These are phyloP conservation scores for Urocitellus parryii DNA, from an alignment of 2,113 vertebrate genomes.

Conservation along the genomic window DNA sequence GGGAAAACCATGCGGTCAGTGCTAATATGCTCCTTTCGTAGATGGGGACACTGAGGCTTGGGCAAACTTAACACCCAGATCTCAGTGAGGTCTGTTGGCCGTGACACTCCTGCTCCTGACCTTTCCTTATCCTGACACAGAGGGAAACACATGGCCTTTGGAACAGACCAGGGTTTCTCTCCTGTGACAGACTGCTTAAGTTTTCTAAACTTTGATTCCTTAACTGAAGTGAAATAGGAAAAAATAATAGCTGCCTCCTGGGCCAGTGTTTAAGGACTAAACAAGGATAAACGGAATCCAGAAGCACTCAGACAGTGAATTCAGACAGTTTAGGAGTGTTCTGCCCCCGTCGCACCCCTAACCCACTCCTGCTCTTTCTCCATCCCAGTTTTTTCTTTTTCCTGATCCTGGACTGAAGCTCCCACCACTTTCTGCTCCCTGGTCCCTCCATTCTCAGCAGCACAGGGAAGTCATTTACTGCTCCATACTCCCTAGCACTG, in stretches of 20 bases:
- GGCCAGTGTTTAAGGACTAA: background rate
- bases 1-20: background rate
- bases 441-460: background rate
- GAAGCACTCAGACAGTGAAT: background rate
- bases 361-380: background rate
- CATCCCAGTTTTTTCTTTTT: background rate
- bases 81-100: background rate
- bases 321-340: background rate
- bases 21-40: background rate
- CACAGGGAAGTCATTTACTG: background rate
- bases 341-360: background rate
- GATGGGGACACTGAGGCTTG: background rate
- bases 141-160: rapidly evolving
- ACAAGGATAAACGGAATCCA: background rate
- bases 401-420: background rate
- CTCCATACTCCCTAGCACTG: background rate
- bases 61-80: background rate
- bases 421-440: no score
- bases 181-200: background rate
- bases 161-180: background rate
- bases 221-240: background rate
- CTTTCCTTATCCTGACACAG: background rate
- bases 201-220: slow-evolving; percentile 5
- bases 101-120: background rate
- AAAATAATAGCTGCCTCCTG: background rate